Percentiles rank a stretch among this genome's conserved stretches.
Conservation (phyloP, 2,797 vertebrate genomes). For the Chrysolophus pictus region DNA sequence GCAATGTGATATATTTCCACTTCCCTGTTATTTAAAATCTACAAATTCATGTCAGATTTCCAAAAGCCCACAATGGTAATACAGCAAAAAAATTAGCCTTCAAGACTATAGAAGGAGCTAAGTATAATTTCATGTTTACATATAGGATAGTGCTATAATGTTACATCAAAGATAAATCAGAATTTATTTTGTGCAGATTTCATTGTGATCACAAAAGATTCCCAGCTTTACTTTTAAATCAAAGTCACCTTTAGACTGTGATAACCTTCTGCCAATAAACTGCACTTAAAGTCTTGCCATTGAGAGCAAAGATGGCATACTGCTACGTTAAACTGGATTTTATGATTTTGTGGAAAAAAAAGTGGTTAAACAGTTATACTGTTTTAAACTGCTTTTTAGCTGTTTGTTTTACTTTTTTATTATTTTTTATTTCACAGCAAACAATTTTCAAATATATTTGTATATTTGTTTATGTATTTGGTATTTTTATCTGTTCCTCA, state of each 20-base stretch:
- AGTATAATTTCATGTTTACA: not conserved
- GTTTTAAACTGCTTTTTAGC: not conserved
- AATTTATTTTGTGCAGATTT: not conserved
- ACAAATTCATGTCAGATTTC: not conserved
- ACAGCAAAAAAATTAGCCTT: not conserved
- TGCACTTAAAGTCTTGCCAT: not conserved
- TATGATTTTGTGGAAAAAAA: slow-evolving; percentile 28
- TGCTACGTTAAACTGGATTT: slow-evolving; percentile 1
- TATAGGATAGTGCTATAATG: not conserved
- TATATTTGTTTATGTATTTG: not conserved
- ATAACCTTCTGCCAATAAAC: slow-evolving; percentile 47
- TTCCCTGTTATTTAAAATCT: not conserved
- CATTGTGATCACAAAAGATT: not conserved
- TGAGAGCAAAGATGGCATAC: slow-evolving; percentile 15
- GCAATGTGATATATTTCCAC: not conserved
- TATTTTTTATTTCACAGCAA: not conserved
- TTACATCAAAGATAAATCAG: not conserved
- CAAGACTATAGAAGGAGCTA: not conserved
- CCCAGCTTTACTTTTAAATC: not conserved
- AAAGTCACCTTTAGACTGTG: not conserved
- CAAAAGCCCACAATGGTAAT: not conserved
- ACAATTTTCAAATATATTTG: not conserved
- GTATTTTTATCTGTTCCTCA: slow-evolving; percentile 53
- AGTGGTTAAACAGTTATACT: not conserved
- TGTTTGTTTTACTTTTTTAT: not conserved